phyloP scores from a whole-genome alignment of 2,888 invertebrate species.

The Acrobasis suavella region DNA sequence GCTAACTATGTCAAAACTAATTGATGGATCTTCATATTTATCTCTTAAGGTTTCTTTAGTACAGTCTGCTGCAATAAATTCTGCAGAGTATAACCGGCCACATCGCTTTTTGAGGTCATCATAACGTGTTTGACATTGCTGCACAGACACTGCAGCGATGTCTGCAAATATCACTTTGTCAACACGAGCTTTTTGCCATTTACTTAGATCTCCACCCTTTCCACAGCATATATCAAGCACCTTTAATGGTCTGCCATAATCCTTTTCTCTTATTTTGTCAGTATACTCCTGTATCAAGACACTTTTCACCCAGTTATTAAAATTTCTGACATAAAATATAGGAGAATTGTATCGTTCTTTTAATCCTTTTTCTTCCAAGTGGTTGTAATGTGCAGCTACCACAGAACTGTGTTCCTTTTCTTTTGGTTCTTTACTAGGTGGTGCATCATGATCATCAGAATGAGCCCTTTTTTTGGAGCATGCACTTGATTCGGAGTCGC shows the following conservation, averaged over 20 bases:
- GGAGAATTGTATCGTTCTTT: conserved; percentile 92
- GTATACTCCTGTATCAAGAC: conserved; percentile 94
- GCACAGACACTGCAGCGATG: conserved; percentile 95
- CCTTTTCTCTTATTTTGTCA: conserved; percentile 85
- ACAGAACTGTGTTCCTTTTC: conserved; percentile 76
- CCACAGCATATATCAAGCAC: conserved; percentile 98
- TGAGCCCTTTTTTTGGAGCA: not conserved
- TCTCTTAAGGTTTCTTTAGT: conserved; percentile 91
- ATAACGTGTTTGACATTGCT: conserved; percentile 94
- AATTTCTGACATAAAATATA: conserved; percentile 96
- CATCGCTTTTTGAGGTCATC: conserved; percentile 83
- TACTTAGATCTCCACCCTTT: conserved; percentile 98
- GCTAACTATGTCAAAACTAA: conserved; percentile 94
- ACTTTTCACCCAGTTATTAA: conserved; percentile 99
- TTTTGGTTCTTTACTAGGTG: conserved; percentile 22
- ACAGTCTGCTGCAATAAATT: conserved; percentile 96
- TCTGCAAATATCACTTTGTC: conserved; percentile 94
- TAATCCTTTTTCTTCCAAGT: conserved; percentile 91
- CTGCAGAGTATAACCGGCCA: conserved; percentile 87
- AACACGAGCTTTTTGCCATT: conserved; percentile 94
- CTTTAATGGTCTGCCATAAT: conserved; percentile 85
- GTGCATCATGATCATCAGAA: conserved; percentile 26
- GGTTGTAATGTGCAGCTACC: conserved; percentile 97
- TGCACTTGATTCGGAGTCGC: not conserved
- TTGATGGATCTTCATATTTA: conserved; percentile 89